Evolutionary conservation across 2,888 invertebrate species (phyloP), one percentile per base, ranked within the genome.

Genomic region (Himalopsyche anomala): DNA sequence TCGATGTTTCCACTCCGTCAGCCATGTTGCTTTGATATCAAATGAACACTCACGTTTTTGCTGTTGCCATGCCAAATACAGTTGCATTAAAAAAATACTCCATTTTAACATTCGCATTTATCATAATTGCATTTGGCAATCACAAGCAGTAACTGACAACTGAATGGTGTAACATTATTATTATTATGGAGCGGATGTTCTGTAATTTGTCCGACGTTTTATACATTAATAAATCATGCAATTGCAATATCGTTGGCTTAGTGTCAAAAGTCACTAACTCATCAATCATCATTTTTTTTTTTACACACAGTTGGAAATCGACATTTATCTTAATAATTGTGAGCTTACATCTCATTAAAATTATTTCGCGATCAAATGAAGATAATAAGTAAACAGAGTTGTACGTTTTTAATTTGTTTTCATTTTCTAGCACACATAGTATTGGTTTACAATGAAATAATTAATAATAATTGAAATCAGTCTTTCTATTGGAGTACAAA

Each of bases 111-210:
- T 74, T 74, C 74, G 74, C 74, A 74, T 74, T 74, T 74, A 74
- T 74, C 74, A 74, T 74, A 74, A 74, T 74, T 74, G 74, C 38
- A 74, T 74, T 74, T 74, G 74, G 74, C 38, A 74, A 74, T 74
- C 74, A 74, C 74, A 5, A 36, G 74, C 38, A 74, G 74, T 74
- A 74, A 74, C 74, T 74, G 74, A 74, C 74, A 74, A 74, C 74
- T 74, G 74, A 74, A 74, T 74, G 28, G 74, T 74, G 74, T 74
- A 74, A 74, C 74, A 74, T 74, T 74, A 74, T 74, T 74, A 74
- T 74, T 74, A 74, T 36, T 74, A 38, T 38, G 74, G 74, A 74
- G 74, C 74, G 74, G 74, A 74, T 74, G 74, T 74, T 74, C 74
- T 36, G 74, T 36, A 74, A 74, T 74, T 74, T 74, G 74, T 74